Conservation (phyloP, 2,888 invertebrate species). For the Hyposoter dolosus region DNA sequence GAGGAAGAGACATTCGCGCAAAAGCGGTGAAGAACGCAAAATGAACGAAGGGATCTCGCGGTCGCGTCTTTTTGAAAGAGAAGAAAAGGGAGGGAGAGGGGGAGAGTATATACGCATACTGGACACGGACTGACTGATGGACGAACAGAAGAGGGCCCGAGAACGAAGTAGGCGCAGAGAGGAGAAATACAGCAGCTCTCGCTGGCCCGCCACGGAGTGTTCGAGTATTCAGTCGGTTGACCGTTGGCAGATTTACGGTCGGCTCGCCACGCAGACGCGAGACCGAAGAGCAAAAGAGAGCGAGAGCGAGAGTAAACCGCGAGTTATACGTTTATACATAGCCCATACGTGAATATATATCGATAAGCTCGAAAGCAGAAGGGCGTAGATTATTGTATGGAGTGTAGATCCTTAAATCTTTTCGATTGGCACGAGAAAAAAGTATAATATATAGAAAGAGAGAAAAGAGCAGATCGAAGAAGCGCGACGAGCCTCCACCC, state of each 20-base stretch:
- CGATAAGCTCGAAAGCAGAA: neutral
- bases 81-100: slow-evolving; percentile 38
- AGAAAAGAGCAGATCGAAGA: slow-evolving; percentile 55
- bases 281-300: slow-evolving; percentile 51
- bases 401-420: neutral
- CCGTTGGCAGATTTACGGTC: slow-evolving; percentile 83
- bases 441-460: slow-evolving; percentile 9
- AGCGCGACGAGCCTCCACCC: slow-evolving; percentile 71
- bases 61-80: slow-evolving; percentile 41
- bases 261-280: slow-evolving; percentile 82
- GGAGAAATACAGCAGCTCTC: slow-evolving; percentile 57
- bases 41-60: slow-evolving; percentile 51
- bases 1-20: slow-evolving; percentile 7
- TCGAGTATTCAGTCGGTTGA: slow-evolving; percentile 80
- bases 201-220: slow-evolving; percentile 71
- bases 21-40: slow-evolving; percentile 48
- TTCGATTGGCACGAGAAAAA: neutral
- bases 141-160: slow-evolving; percentile 65
- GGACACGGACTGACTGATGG: slow-evolving; percentile 51
- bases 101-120: slow-evolving; percentile 62
- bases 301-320: slow-evolving; percentile 58
- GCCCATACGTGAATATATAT: slow-evolving; percentile 26
- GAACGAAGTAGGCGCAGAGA: slow-evolving; percentile 72
- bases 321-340: slow-evolving; percentile 56
- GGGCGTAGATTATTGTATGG: neutral